Evolutionary conservation across 2,113 vertebrate species (phyloP).

Genomic region (Podarcis raffonei): DNA sequence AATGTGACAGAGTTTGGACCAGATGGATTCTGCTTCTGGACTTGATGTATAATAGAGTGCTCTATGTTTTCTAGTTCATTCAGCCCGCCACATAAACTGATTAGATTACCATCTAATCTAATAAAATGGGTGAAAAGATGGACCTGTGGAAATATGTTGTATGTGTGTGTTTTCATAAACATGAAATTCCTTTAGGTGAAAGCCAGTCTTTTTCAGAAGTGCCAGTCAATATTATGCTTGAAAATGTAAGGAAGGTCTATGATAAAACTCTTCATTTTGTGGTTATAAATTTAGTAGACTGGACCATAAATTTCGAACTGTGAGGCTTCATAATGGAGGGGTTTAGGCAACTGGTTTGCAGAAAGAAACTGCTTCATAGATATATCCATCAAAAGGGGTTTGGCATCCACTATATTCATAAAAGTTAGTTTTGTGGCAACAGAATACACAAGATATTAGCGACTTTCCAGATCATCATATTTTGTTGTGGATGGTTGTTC

Average conservation of each 20-base stretch:
- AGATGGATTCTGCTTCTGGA: background rate
- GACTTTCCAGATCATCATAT: background rate
- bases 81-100: background rate
- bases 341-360: background rate
- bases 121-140: background rate
- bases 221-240: background rate
- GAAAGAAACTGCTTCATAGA: background rate
- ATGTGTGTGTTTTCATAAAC: background rate
- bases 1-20: background rate
- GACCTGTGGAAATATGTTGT: background rate
- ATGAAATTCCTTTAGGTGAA: background rate
- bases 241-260: background rate
- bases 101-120: background rate
- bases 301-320: background rate
- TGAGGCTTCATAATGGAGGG: background rate
- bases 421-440: background rate
- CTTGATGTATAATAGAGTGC: background rate
- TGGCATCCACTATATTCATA: background rate
- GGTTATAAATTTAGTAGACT: background rate
- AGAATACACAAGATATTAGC: background rate
- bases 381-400: background rate
- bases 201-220: background rate
- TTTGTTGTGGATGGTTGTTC: background rate
- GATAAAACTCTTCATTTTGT: background rate
- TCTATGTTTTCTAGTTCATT: too few species aligned